Conservation (phyloP, 2,797 vertebrate species). For the Schizopygopsis malacanthus region DNA sequence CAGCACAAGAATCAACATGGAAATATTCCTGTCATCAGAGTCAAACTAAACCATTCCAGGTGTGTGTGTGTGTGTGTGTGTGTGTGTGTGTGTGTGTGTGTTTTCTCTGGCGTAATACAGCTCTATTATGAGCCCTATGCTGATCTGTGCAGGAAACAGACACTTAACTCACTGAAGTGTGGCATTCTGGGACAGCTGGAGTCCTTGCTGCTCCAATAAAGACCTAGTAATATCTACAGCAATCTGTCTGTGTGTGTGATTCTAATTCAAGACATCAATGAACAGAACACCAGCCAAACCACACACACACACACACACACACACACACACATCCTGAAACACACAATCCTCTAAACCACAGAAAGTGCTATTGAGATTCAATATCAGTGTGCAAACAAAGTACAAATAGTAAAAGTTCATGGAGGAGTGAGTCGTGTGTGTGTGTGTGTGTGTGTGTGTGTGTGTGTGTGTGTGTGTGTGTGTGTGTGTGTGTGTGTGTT, state of each 20-base stretch:
- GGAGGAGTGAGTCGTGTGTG: neutral
- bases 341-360: conserved; percentile 22
- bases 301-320: conserved; percentile 44
- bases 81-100: conserved; percentile 5
- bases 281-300: conserved; percentile 54
- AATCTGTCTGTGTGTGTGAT: conserved; percentile 44
- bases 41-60: conserved; percentile 20
- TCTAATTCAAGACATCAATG: conserved; percentile 70
- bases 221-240: conserved; percentile 46
- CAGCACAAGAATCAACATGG: conserved; percentile 7
- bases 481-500: conserved; percentile 17
- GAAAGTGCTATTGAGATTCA: neutral
- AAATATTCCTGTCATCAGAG: conserved; percentile 6
- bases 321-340: conserved; percentile 50
- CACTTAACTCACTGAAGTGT: conserved; percentile 40
- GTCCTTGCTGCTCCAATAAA: conserved; percentile 41
- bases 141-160: conserved; percentile 23
- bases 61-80: neutral
- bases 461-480: conserved; percentile 11
- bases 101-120: conserved; percentile 36
- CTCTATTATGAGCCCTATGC: conserved; percentile 17
- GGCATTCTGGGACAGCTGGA: conserved; percentile 46
- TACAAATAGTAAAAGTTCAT: neutral
- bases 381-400: neutral
- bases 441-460: neutral